These are phyloP conservation scores for Hetaerina titia DNA, from an alignment of 2,888 invertebrate species.

Conservation along the genomic window DNA sequence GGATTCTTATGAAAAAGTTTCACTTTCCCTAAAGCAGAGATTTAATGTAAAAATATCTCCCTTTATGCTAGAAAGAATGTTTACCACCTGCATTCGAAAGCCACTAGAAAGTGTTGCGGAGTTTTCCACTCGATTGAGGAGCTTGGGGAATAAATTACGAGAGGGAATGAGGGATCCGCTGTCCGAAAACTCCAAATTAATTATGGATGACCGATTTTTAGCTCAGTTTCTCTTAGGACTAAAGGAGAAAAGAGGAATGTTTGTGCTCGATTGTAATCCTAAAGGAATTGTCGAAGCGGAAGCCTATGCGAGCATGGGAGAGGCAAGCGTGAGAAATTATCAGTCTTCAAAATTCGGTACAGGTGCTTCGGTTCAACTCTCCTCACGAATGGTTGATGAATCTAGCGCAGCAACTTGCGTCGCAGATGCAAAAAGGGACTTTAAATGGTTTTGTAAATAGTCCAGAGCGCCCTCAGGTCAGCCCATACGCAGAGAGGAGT, in stretches of 20 bases:
- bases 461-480: not conserved
- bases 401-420: not conserved
- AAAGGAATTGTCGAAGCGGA: conserved; percentile 1
- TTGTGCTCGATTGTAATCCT: not conserved
- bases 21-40: no score
- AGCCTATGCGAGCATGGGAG: not conserved
- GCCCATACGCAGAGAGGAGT: no score
- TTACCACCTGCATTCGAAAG: no score
- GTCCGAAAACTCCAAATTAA: not conserved
- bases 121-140: not conserved
- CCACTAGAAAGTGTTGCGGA: no score
- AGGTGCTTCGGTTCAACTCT: not conserved
- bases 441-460: not conserved
- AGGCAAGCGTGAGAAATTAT: not conserved
- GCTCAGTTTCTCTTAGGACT: not conserved
- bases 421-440: not conserved
- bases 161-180: not conserved
- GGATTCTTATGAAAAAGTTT: no score
- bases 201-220: not conserved
- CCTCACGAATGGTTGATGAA: not conserved
- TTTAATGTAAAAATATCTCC: no score
- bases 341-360: not conserved
- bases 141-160: not conserved
- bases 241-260: not conserved
- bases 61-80: no score